Base-by-base conservation (phyloP, 2,797 vertebrate species). In the Chanos chanos region DNA sequence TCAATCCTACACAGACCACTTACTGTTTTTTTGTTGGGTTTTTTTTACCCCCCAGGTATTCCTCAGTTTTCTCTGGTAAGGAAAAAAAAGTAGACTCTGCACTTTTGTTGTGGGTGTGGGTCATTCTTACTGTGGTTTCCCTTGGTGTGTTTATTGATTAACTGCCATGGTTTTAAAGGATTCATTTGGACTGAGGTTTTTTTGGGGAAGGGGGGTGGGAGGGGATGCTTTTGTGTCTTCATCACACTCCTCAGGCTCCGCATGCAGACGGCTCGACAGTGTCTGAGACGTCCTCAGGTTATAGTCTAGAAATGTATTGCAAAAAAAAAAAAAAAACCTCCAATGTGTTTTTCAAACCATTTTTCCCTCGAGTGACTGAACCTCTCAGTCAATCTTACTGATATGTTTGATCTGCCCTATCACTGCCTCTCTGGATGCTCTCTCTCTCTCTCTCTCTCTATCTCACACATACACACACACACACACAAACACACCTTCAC, bases 81-180 rank as follows among this genome's bases (percentile, higher is more conserved):
- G n/a, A n/a, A n/a, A n/a, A n/a, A n/a, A n/a, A n/a, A n/a, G n/a
- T n/a, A n/a, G n/a, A n/a, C n/a, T 7, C 1, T 47, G 4, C 24
- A 47, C 21, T 44, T 3, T 5, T 44, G 2, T 22, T 21, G 16
- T 45, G 5, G 19, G 25, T 27, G 24, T 49, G 4, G 49, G 33
- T 49, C n/a, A 25, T 5, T 30, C 45, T 25, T 12, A 24, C 1
- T 13, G 7, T 16, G 8, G 30, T 49, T 30, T 8, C 45, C 48
- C 4, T 4, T 7, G 13, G n/a, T 16, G 10, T 45, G 18, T 31
- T n/a, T 40, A 64, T 63, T 15, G 31, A 53, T 47, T 58, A 37
- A 6, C 40, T 52, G 45, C 5, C 28, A 33, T 7, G 7, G 39
- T 31, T n/a, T 34, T 33, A 15, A 48, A 40, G 24, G 41, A 36